Evolutionary conservation across 2,888 invertebrate species (phyloP).

Genomic region (Leptothorax acervorum): DNA sequence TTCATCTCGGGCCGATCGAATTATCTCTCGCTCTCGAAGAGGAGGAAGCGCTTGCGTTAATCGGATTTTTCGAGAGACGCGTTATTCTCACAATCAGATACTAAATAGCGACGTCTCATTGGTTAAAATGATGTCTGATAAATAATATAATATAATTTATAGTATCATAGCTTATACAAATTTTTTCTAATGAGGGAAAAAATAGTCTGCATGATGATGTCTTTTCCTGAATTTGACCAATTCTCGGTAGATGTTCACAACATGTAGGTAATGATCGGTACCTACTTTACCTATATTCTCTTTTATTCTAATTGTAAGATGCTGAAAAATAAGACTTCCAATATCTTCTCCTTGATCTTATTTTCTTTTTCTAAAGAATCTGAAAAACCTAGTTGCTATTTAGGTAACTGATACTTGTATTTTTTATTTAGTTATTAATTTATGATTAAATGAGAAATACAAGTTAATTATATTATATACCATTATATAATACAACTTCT

Average conservation of each 20-base stretch:
- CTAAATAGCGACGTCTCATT: background rate
- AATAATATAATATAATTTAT: background rate
- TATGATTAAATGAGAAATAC: background rate
- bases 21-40: background rate
- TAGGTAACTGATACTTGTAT: background rate
- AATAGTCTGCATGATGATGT: background rate
- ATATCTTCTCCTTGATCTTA: background rate
- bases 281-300: background rate
- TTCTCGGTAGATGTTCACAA: background rate
- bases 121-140: conserved; percentile 10
- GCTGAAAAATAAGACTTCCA: background rate
- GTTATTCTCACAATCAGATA: background rate
- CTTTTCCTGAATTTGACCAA: background rate
- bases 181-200: background rate
- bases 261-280: background rate
- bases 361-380: conserved; percentile 12
- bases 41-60: conserved; percentile 17
- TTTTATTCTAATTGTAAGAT: background rate
- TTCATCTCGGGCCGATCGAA: conserved; percentile 29
- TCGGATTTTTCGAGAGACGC: background rate
- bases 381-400: background rate
- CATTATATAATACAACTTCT: background rate
- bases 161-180: background rate
- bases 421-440: background rate
- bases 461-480: background rate